phyloP scores from a whole-genome alignment of 2,797 vertebrate genomes.

The Sebastes nivosus region DNA sequence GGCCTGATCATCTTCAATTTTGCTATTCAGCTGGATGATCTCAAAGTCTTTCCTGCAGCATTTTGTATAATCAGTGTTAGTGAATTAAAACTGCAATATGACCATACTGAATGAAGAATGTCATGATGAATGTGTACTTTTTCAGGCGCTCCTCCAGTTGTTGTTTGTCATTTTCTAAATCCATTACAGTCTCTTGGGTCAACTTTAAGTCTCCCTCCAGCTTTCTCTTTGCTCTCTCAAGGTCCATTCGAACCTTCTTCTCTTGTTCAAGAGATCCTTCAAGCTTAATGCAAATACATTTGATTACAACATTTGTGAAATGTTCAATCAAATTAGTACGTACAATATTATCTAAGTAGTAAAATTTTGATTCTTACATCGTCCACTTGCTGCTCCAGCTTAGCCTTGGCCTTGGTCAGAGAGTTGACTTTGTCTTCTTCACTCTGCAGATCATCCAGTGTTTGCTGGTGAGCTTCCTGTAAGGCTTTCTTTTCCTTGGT shows the following conservation, averaged over 20 bases:
- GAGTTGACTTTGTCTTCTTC: conserved; percentile 93
- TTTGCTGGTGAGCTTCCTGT: conserved; percentile 91
- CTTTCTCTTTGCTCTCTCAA: conserved; percentile 90
- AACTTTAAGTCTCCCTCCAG: conserved; percentile 90
- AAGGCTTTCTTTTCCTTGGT: conserved; percentile 92
- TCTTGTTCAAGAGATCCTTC: conserved; percentile 93
- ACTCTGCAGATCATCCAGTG: conserved; percentile 90
- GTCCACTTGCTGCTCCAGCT: conserved; percentile 91
- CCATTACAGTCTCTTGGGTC: conserved; percentile 90
- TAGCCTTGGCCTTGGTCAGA: conserved; percentile 89
- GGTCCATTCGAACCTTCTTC: conserved; percentile 88
- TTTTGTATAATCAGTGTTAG: not conserved
- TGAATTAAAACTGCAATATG: not conserved
- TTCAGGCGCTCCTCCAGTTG: conserved; percentile 89
- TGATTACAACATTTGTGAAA: not conserved
- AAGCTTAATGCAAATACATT: conserved; percentile 73
- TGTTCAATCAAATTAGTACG: not conserved
- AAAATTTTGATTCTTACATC: conserved; percentile 82
- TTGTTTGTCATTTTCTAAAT: conserved; percentile 89
- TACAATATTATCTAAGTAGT: not conserved
- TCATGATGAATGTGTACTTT: conserved; percentile 71
- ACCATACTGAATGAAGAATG: not conserved
- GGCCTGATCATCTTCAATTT: conserved; percentile 90
- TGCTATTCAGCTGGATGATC: conserved; percentile 85
- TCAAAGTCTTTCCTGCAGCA: conserved; percentile 92